Conservation (phyloP, 1,140 invertebrate genomes). For the Caenorhabditis inopinata region DNA sequence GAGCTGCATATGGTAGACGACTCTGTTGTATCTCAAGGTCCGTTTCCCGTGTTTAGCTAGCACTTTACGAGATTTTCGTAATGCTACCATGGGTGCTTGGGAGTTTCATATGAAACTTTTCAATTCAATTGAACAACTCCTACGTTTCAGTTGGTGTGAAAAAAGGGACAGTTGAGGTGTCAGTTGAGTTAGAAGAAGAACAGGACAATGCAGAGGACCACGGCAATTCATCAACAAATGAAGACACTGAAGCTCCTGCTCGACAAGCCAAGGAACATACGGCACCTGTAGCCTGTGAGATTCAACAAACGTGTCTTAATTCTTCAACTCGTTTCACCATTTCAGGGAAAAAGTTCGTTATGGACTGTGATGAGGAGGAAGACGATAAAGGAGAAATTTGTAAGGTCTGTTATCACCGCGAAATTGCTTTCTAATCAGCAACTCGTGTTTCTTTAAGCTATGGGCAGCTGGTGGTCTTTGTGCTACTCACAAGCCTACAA, state of each 20-base stretch:
- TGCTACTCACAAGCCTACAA: conserved; percentile 49
- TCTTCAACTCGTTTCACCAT: not conserved
- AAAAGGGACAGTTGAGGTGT: not conserved
- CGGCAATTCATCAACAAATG: not conserved
- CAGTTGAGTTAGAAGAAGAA: not conserved
- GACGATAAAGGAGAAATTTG: conserved; percentile 20
- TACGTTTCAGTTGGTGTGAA: not conserved
- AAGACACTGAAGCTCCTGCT: not conserved
- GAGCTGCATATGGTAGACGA: not conserved
- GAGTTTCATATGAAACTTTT: no score
- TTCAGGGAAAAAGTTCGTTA: conserved; percentile 22
- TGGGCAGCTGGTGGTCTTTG: conserved; percentile 52
- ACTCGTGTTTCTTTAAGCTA: not conserved
- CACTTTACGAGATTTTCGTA: no score
- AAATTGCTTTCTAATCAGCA: not conserved
- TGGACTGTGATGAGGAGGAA: conserved; percentile 41
- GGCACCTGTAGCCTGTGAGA: conserved; percentile 12
- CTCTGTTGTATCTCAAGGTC: not conserved
- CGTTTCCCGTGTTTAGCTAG: not conserved
- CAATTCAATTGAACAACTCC: no score
- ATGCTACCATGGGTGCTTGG: no score
- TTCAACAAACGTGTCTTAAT: not conserved
- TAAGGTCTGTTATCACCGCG: not conserved
- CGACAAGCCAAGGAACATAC: not conserved
- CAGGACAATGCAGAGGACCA: not conserved